These are phyloP conservation scores for Semibalanus balanoides DNA, from an alignment of 1,140 invertebrate species.

Conservation along the genomic window DNA sequence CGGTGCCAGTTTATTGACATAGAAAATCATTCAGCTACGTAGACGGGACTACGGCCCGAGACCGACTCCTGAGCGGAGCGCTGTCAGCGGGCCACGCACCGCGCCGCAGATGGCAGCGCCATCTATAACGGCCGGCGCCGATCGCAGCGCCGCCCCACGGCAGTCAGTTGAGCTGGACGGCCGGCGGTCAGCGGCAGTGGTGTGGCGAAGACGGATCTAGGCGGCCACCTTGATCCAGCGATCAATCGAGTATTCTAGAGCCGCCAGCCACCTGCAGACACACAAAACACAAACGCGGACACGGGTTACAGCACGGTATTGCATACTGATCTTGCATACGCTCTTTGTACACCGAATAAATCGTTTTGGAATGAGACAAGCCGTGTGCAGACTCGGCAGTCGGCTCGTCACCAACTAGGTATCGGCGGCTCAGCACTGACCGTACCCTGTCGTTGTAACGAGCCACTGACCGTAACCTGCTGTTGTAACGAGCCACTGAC, in stretches of 20 bases:
- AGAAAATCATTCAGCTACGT: background rate
- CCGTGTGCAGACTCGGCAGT: no score
- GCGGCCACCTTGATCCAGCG: constrained; percentile 72
- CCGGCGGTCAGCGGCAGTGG: background rate
- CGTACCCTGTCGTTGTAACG: constrained; percentile 9
- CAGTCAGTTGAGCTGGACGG: background rate
- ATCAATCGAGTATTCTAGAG: constrained; percentile 87
- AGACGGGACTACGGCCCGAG: background rate
- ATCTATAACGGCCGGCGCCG: no score
- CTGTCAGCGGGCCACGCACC: background rate
- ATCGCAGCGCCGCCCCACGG: no score
- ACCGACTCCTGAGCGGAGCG: no score
- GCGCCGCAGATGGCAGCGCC: background rate
- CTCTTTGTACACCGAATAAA: no score
- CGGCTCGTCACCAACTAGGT: no score
- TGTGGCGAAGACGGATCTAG: background rate
- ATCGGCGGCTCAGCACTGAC: no score
- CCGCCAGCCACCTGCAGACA: constrained; percentile 72
- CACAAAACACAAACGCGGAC: constrained; percentile 19
- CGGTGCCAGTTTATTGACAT: background rate
- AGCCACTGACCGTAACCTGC: background rate
- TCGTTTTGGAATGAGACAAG: no score
- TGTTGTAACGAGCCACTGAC: no score
- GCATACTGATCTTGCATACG: no score
- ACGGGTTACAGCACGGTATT: no score